Percentiles rank a stretch among this genome's conserved stretches.
phyloP scores from a whole-genome alignment of 2,888 invertebrate species.

The Mycalesis mineus region DNA sequence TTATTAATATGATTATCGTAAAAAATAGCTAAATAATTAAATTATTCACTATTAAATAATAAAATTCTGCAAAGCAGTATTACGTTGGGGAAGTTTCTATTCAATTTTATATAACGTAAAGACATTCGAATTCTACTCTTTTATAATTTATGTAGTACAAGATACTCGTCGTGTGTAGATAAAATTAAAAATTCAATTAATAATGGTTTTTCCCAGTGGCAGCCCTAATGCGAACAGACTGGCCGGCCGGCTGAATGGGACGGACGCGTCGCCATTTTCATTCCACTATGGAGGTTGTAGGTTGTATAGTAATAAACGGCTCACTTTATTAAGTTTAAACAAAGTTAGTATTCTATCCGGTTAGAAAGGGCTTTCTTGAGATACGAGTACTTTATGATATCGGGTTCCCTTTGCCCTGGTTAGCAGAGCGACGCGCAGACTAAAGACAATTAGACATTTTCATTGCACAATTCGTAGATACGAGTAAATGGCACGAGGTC shows the following conservation, averaged over 20 bases:
- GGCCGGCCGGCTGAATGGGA: constrained; percentile 33
- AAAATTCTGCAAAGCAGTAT: too few species aligned
- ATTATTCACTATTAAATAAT: too few species aligned
- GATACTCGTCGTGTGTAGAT: too few species aligned
- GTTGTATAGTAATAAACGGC: constrained; percentile 32
- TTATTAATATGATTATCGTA: too few species aligned
- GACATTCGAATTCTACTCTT: too few species aligned
- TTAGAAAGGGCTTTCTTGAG: constrained; percentile 24
- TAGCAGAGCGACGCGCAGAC: neutral
- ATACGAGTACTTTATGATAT: constrained; percentile 18
- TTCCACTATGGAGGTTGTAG: constrained; percentile 27
- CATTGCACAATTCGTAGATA: too few species aligned
- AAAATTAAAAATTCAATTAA: too few species aligned
- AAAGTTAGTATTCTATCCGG: constrained; percentile 19
- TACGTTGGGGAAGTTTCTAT: too few species aligned
- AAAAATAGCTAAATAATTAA: too few species aligned
- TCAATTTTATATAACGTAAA: too few species aligned
- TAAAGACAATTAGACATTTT: neutral
- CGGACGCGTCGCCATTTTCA: constrained; percentile 33
- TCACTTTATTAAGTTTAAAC: constrained; percentile 34
- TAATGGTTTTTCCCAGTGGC: neutral
- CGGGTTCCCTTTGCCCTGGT: constrained; percentile 5
- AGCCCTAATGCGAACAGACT: constrained; percentile 30
- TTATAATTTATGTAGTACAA: too few species aligned
- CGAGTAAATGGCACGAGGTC: too few species aligned